Evolutionary conservation across 2,888 invertebrate species (phyloP), one percentile per base, ranked within the genome.

Genomic region (Halocaridina rubra): DNA sequence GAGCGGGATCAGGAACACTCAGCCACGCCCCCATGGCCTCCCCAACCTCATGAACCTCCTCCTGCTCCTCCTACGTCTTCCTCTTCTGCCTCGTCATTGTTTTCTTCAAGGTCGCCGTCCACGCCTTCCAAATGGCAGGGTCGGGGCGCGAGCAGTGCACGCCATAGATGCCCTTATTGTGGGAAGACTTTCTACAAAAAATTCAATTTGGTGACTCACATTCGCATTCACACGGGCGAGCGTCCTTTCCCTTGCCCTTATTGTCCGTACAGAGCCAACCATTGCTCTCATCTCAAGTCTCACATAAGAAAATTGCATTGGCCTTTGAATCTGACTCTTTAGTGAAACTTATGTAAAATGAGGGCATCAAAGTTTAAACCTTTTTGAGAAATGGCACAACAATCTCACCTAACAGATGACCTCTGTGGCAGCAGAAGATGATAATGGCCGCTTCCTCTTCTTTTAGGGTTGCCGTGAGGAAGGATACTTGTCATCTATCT

Each of bases 181-280:
- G 82, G 82, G 78, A 84, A 79, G 82, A 78, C 79, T 33, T 82
- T 81, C 80, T 29, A 74, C 69, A 82, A 86, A 72, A 86, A 82
- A 30, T 86, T 82, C 82, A 86, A 86, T 82, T 69, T 82, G 71
- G 71, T 82, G 74, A 82, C 82, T 10, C 86, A 86, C 59, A 75
- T 86, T n/a, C 86, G 86, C 59, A 86, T 86, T 59, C 86, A 86
- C 53, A 86, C 86, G 46, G 86, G 86, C 7, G 86, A 86, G 76
- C 72, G 80, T 53, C 86, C 86, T 16, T 86, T 82, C 61, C 75
- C 77, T 53, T 86, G 86, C 69, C 86, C 86, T 29, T 75, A 82
- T 46, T 86, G 86, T 30, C 78, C 81, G 5, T 86, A 82, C 75
- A 24, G 81, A 24, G 81, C 86, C 59, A 86, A 86, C 71, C 86